Evolutionary conservation across 1,140 invertebrate species (phyloP).

Genomic region (Cherax quadricarinatus): DNA sequence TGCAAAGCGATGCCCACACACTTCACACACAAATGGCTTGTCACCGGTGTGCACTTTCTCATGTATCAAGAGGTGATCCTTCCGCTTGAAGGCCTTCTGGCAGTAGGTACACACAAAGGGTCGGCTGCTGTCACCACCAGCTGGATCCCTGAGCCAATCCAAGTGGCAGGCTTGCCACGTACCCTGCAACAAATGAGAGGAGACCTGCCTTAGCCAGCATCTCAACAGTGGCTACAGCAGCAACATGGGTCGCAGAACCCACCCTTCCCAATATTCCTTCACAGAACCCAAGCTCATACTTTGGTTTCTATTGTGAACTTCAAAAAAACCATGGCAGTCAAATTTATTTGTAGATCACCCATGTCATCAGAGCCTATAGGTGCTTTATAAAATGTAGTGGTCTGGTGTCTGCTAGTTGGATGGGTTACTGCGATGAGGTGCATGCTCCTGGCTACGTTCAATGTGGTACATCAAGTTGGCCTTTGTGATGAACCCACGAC

Average conservation of each 20-base stretch:
- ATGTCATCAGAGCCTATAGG: not conserved
- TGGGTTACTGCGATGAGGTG: constrained; percentile 8
- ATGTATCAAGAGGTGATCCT: constrained; percentile 84
- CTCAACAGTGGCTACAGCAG: constrained; percentile 51
- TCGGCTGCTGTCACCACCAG: constrained; percentile 78
- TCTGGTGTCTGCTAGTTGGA: not conserved
- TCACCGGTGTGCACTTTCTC: constrained; percentile 83
- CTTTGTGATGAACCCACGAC: constrained; percentile 71
- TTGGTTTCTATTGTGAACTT: not conserved
- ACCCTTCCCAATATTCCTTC: constrained; percentile 25
- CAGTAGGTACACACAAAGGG: constrained; percentile 83
- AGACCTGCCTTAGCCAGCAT: constrained; percentile 67
- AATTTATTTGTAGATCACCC: not conserved
- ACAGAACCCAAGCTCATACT: constrained; percentile 22
- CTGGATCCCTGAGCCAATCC: constrained; percentile 65
- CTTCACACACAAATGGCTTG: constrained; percentile 76
- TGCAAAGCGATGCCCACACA: constrained; percentile 72
- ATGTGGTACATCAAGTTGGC: constrained; percentile 48
- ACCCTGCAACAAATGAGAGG: constrained; percentile 68
- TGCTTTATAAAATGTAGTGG: constrained; percentile 7
- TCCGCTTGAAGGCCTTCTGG: constrained; percentile 82
- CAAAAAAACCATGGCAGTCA: not conserved
- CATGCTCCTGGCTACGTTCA: constrained; percentile 50
- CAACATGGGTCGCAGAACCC: constrained; percentile 17
- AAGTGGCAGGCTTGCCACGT: constrained; percentile 62